These are phyloP conservation scores for Salvelinus fontinalis DNA, from an alignment of 2,113 vertebrate species.

Conservation along the genomic window DNA sequence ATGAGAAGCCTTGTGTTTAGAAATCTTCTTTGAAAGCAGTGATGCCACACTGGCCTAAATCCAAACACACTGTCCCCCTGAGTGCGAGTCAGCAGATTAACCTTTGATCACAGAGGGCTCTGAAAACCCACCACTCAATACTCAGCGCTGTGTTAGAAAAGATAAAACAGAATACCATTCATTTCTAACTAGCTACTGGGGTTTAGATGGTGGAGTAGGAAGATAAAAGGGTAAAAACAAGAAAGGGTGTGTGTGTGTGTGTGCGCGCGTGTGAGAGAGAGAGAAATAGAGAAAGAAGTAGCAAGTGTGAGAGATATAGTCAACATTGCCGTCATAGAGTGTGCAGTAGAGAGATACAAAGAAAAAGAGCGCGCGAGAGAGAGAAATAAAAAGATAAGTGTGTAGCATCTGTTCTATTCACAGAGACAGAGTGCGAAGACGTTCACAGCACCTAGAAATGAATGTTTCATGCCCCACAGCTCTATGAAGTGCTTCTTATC, in stretches of 20 bases:
- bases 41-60: no score
- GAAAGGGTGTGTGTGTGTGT: no score
- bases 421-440: constrained; percentile 4
- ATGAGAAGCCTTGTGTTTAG: no score
- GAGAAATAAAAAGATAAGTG: neutral
- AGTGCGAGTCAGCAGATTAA: neutral
- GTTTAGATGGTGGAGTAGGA: constrained; percentile 10
- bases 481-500: constrained; percentile 14
- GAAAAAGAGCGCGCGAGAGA: no score
- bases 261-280: no score
- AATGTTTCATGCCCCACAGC: constrained; percentile 33
- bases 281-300: neutral
- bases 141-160: neutral
- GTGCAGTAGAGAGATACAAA: no score
- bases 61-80: neutral
- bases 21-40: no score
- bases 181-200: neutral
- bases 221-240: constrained; percentile 4
- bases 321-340: neutral
- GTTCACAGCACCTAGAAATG: constrained; percentile 21
- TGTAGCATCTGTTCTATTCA: constrained; percentile 10
- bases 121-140: neutral
- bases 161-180: constrained; percentile 13
- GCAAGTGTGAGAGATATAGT: neutral
- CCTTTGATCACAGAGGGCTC: constrained; percentile 19